Evolutionary conservation across 23 tunicate species (phyloP).

Genomic region (Clavelina lepadiformis): DNA sequence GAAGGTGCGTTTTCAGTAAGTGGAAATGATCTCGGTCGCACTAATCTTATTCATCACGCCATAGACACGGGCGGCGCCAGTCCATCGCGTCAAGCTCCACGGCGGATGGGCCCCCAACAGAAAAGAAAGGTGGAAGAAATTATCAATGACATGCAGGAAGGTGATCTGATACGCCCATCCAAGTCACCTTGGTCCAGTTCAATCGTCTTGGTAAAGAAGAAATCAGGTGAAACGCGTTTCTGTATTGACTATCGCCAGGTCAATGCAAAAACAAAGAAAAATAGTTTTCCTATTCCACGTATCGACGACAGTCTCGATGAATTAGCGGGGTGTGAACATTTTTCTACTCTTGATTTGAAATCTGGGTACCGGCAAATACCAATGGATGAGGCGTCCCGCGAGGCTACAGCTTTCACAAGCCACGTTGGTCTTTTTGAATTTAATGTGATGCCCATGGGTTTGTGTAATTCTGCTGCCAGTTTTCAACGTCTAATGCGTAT

Average conservation of each 20-base stretch:
- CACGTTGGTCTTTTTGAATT: conserved; percentile 11
- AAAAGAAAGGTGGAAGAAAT: conserved; percentile 1
- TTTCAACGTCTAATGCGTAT: conserved; percentile 26
- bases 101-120: not conserved
- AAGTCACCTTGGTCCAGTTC: conserved; percentile 1
- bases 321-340: conserved; percentile 13
- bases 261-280: conserved; percentile 10
- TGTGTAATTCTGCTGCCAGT: conserved; percentile 37
- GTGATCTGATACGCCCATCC: conserved; percentile 7
- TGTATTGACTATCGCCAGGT: conserved; percentile 25
- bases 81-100: too few species aligned
- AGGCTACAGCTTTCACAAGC: conserved; percentile 2
- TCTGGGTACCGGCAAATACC: conserved; percentile 19
- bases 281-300: conserved; percentile 22
- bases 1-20: too few species aligned
- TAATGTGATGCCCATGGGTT: conserved; percentile 1
- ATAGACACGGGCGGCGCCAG: too few species aligned
- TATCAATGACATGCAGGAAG: not conserved
- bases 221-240: conserved; percentile 10
- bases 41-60: too few species aligned
- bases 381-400: conserved; percentile 14
- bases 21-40: too few species aligned
- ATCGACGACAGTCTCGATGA: conserved; percentile 30
- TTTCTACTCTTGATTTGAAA: conserved; percentile 18
- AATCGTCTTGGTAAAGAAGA: conserved; percentile 16